A percentile compares a stretch with the other conserved stretches of the same genome.
Evolutionary conservation across 2,888 invertebrate genomes (phyloP).

Genomic region (Perizoma flavofasciatum): DNA sequence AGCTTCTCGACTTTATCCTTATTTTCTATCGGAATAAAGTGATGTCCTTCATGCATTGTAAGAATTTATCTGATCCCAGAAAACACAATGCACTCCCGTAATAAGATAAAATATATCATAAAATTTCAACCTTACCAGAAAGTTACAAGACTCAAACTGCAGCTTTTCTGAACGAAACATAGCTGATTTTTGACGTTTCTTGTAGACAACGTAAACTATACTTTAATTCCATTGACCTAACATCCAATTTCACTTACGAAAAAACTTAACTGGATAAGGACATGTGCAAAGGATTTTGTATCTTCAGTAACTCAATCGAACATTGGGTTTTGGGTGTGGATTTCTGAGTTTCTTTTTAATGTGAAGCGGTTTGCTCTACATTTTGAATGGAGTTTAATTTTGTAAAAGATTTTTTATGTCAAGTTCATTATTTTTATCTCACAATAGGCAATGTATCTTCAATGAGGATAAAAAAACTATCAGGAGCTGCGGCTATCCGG

Average conservation of each 20-base stretch:
- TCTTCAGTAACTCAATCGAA: background rate
- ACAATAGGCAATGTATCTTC: slow-evolving; percentile 30
- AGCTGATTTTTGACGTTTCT: slow-evolving; percentile 23
- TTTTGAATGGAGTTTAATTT: slow-evolving; percentile 57
- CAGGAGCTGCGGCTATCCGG: too few relatives aligned
- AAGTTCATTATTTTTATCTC: slow-evolving; percentile 37
- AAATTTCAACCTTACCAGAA: slow-evolving; percentile 20
- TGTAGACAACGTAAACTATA: slow-evolving; percentile 20
- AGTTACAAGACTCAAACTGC: slow-evolving; percentile 10
- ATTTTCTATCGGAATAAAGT: slow-evolving; percentile 28
- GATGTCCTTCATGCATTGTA: slow-evolving; percentile 28
- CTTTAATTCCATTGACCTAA: slow-evolving; percentile 23
- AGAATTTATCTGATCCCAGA: slow-evolving; percentile 47
- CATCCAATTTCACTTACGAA: slow-evolving; percentile 20
- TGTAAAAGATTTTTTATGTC: slow-evolving; percentile 36
- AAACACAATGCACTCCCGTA: slow-evolving; percentile 52
- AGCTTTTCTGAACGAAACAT: slow-evolving; percentile 7
- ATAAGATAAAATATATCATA: slow-evolving; percentile 13
- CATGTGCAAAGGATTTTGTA: slow-evolving; percentile 17
- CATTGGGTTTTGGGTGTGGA: background rate
- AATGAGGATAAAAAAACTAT: background rate
- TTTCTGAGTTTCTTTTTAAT: background rate
- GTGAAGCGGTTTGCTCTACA: slow-evolving; percentile 45
- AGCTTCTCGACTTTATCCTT: slow-evolving; percentile 26
- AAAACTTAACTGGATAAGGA: slow-evolving; percentile 10